Percentiles rank a stretch among this genome's conserved stretches.
These are phyloP conservation scores for Lochmaea crataegi DNA, from an alignment of 2,888 invertebrate genomes.

Conservation along the genomic window DNA sequence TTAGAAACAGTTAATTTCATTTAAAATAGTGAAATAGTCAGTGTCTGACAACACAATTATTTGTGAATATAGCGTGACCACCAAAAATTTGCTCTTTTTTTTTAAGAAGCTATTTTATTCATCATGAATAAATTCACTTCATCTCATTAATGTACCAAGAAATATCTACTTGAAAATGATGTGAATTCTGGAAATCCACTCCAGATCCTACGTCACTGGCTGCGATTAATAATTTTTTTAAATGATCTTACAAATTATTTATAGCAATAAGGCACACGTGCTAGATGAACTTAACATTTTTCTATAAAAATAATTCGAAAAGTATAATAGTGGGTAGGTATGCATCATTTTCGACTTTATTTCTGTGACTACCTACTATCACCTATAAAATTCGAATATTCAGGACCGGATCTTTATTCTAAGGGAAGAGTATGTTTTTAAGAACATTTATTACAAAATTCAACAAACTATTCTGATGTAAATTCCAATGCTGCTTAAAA, in stretches of 20 bases:
- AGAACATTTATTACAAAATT: too few species aligned
- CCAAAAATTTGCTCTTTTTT: too few species aligned
- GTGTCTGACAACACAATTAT: too few species aligned
- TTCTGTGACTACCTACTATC: constrained; percentile 22
- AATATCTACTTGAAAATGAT: constrained; percentile 7
- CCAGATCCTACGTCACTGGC: not conserved
- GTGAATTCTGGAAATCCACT: constrained; percentile 5
- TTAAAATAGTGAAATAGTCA: too few species aligned
- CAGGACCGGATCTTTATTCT: not conserved
- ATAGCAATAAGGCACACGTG: constrained; percentile 15
- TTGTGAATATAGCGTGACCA: too few species aligned
- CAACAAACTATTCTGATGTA: too few species aligned
- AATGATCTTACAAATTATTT: constrained; percentile 7
- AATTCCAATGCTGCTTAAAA: too few species aligned
- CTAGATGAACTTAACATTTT: constrained; percentile 7
- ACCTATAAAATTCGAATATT: not conserved
- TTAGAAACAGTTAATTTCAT: too few species aligned
- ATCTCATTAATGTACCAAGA: not conserved
- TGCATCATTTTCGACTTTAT: constrained; percentile 16
- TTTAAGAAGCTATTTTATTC: not conserved
- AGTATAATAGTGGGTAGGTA: constrained; percentile 16
- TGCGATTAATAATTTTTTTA: not conserved
- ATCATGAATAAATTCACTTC: not conserved
- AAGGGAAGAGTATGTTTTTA: too few species aligned
- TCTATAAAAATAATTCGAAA: constrained; percentile 17